A percentile compares a stretch with the other conserved stretches of the same genome.
Conservation (phyloP, 2,888 invertebrate genomes). For the Plebejus argus region DNA sequence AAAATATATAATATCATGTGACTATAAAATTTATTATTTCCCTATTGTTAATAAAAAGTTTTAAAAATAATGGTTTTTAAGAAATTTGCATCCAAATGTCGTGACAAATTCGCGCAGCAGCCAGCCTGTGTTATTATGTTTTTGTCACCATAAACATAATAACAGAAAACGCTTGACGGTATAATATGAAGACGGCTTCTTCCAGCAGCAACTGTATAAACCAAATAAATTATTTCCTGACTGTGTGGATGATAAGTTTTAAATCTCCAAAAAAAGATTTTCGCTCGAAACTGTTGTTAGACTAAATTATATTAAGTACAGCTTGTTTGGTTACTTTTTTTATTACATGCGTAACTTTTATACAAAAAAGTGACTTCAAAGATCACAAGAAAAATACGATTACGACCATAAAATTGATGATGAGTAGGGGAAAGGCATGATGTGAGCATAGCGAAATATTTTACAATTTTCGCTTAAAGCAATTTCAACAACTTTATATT, state of each 20-base stretch:
- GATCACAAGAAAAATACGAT: too few species aligned
- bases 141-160: neutral
- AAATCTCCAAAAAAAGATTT: neutral
- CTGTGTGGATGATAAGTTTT: neutral
- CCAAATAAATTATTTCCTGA: neutral
- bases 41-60: neutral
- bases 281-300: neutral
- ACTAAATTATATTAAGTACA: neutral
- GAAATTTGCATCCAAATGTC: neutral
- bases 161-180: neutral
- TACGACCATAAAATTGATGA: neutral
- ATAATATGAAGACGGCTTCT: conserved; percentile 7
- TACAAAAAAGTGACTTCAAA: too few species aligned
- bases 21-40: neutral
- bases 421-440: neutral
- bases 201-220: conserved; percentile 9
- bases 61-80: neutral
- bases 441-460: neutral
- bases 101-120: neutral
- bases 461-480: too few species aligned
- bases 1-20: too few species aligned
- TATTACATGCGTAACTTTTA: too few species aligned
- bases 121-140: conserved; percentile 22
- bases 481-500: neutral
- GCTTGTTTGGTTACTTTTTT: too few species aligned